Evolutionary conservation across 2,113 vertebrate genomes (phyloP), one percentile per base, ranked within the genome.

Genomic region (Opisthocomus hoazin): DNA sequence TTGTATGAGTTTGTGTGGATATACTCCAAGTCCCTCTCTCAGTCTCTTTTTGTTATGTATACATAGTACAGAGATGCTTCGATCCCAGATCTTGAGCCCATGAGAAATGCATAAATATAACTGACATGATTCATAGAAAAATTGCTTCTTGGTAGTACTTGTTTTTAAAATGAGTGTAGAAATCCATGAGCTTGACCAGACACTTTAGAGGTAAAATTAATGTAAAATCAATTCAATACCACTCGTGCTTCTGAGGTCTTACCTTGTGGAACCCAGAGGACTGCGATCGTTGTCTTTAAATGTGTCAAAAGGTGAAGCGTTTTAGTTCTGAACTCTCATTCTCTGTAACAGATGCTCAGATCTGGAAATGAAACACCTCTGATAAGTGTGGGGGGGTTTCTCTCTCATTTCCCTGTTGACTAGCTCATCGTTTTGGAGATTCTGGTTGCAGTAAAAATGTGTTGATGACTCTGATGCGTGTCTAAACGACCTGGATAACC

Each of bases 341-440:
- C 61, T 79, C 22, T 76, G 57, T 64, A 39, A 73, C 58, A 71
- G 34, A 69, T 60, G 79, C n/a, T 77, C 32, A 36, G 37, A 84
- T 70, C 68, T 81, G 80, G 73, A 94, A 90, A 94, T 87, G 29
- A 89, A 94, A 87, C 56, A 57, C 41, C 29, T 94, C 91, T 89
- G 80, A 77, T n/a, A 84, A 89, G 63, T n/a, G 51, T 66, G 54
- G 87, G 21, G 21, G 21, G 3, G 2, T 5, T 88, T 90, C 39
- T 51, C 15, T 83, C n/a, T 84, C 50, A n/a, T n/a, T 82, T 76
- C 21, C 50, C 46, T 58, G 4, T 66, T 70, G 71, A 86, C 30
- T 39, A 43, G 41, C n/a, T 96, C 24, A 60, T 90, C 8, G 18
- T 53, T 94, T 83, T 76, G 50, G 53, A 88, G 69, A 69, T 88